Evolutionary conservation across 2,113 vertebrate species (phyloP), one percentile per base, ranked within the genome.

Genomic region (Calidris pugnax): DNA sequence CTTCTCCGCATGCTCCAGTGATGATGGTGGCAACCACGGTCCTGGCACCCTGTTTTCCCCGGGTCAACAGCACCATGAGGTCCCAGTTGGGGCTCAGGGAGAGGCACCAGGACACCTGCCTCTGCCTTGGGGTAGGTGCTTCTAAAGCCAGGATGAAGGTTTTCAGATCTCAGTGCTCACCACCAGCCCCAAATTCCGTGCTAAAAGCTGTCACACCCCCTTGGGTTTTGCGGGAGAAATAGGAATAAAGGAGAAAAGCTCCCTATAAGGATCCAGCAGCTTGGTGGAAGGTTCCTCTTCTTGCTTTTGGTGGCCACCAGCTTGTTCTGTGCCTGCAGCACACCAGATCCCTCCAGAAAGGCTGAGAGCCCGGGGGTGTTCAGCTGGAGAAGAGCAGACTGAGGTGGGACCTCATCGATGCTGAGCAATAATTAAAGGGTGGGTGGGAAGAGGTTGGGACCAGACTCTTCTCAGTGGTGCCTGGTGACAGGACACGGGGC

Each of bases 71-170:
- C 23, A 63, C 0, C 50, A 12, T 2, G 1, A 67, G 37, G 39
- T 35, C 15, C 47, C 16, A 6, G 16, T 14, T 0, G 0, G 78
- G 59, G n/a, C 18, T 1, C 3, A 16, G 33, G 5, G 12, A 48
- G 47, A 69, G 76, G 45, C 62, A 73, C 7, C 1, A 10, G 55
- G 71, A 60, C 5, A 1, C 13, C 24, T 30, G 27, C 39, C 22
- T 53, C 55, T 19, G 21, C 55, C 60, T 32, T 17, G 21, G 39
- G 28, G 14, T 16, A 27, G 73, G 12, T 6, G 17, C 37, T 79
- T 81, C 85, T 18, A 55, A 50, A 56, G 28, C 62, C 62, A 14
- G 13, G 37, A 20, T 0, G 10, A 28, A 68, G 48, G 3, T 11
- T 83, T 13, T 14, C 9, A 41, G 16, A 73, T 23, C 68, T 66